Percentiles rank a stretch among this genome's conserved stretches.
Evolutionary conservation across 2,797 vertebrate species (phyloP).

Genomic region (Brachyrhaphis roseni): DNA sequence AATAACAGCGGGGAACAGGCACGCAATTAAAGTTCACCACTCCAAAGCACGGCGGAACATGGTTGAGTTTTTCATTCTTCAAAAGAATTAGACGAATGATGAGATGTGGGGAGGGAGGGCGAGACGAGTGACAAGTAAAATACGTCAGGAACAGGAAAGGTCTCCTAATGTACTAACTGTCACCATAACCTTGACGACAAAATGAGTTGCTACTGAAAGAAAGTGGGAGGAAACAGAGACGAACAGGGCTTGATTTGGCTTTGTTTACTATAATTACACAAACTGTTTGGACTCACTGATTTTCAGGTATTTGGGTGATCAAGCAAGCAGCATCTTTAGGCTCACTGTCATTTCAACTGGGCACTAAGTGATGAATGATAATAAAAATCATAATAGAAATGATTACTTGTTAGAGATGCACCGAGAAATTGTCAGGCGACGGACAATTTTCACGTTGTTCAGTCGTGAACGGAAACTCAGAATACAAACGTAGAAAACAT

Average conservation of each 20-base stretch:
- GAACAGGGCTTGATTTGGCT: conserved; percentile 15
- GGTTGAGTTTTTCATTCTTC: conserved; percentile 36
- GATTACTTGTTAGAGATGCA: not conserved
- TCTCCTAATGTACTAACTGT: conserved; percentile 32
- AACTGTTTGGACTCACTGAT: conserved; percentile 18
- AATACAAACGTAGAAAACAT: not conserved
- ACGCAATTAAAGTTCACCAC: conserved; percentile 55
- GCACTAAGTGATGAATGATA: not conserved
- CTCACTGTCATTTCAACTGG: not conserved
- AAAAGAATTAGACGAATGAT: conserved; percentile 26
- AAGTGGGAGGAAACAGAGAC: not conserved
- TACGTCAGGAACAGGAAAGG: conserved; percentile 15
- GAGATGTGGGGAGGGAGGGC: not conserved
- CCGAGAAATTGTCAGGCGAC: not conserved
- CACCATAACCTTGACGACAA: conserved; percentile 38
- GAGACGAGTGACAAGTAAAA: not conserved
- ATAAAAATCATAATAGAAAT: not conserved
- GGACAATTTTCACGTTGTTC: not conserved
- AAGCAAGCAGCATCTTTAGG: not conserved
- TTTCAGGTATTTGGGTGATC: conserved; percentile 17
- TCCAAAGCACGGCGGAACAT: conserved; percentile 34
- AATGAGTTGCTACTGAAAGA: conserved; percentile 4
- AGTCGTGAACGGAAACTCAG: not conserved
- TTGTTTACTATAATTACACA: conserved; percentile 3
- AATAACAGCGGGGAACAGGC: conserved; percentile 36